Base-by-base conservation (phyloP, 2,113 vertebrate genomes). In the Sander lucioperca region DNA sequence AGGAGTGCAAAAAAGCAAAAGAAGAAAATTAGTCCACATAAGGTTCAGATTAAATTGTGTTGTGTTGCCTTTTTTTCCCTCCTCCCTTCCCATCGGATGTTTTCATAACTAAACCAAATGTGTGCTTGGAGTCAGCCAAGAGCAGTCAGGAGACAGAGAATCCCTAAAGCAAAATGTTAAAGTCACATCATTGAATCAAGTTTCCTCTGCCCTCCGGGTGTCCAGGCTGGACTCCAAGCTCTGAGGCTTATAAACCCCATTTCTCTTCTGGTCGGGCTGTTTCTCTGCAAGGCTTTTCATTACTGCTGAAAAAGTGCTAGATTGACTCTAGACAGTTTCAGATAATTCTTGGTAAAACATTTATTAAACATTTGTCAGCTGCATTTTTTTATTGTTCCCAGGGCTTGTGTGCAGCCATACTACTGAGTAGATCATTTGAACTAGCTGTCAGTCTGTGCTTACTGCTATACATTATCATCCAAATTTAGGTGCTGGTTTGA, bases 31-130 rank as follows among this genome's bases (percentile, higher is more conserved):
- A 85, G 88, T 91, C 83, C 88, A 93, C 94, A 95, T 94, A 88
- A 86, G 95, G 93, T 95, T 95, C 86, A 84, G 72, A 95, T 95
- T 94, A 94, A 93, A 83, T 79, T 82, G 53, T 93, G 92, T 94
- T 94, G 90, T 91, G 89, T 90, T 92, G 87, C 86, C 72, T 75
- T 85, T 72, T 77, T 70, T 75, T 36, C 15, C 54, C 73, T 74
- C 78, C 66, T 84, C 83, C 83, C 86, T 91, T 91, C 92, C 89
- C 91, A 89, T 92, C 91, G 94, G 95, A 96, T 95, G 94, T 96
- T 96, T 96, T 95, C 92, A 93, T 95, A 94, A 92, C 93, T 91
- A 93, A 94, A 92, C 91, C 92, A 93, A 92, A 94, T 94, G 93
- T 94, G 89, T 87, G 80, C 88, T 87, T n/a, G 69, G 85, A 92